Evolutionary conservation across 2,888 invertebrate species (phyloP), one percentile per base, ranked within the genome.

Genomic region (Callimorpha dominula): DNA sequence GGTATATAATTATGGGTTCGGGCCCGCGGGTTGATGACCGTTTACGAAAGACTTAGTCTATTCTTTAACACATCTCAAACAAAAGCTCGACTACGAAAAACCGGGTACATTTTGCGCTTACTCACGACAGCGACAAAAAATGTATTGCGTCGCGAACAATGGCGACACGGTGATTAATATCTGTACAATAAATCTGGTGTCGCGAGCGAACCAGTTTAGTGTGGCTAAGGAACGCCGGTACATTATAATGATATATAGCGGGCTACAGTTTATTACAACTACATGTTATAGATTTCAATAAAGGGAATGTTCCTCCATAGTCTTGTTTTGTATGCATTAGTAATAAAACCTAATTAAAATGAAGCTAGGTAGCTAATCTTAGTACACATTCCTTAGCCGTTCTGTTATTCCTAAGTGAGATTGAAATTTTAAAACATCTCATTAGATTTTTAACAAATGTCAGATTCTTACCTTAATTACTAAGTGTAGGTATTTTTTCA

Each of bases 51-150:
- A 86, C 81, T 54, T 85, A 82, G 87, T 86, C 92, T 93, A 93
- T 93, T 93, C 93, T 93, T 92, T 94, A 93, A 94, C 94, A 93
- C 93, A 87, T 83, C 87, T 89, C 92, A 93, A 94, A 95, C 94
- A 94, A 94, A 94, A 90, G 89, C 83, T 83, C 76, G 80, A 74
- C 78, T 81, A 83, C 80, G 89, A 91, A 92, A 90, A 87, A 82
- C 80, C 86, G 85, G 87, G 78, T 85, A 85, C 87, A 89, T 89
- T 90, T 92, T 91, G 88, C 90, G 94, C 93, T 93, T 93, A 93
- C 90, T 94, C 93, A 94, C 81, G 88, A 81, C 72, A 76, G 76
- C 74, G 86, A 86, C 85, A 88, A 89, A 90, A 93, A 92, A 88
- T 77, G 76, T 78, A 82, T 80, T 84, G 84, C 81, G 86, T 80